Evolutionary conservation across 2,888 invertebrate species (phyloP).

Genomic region (Carterocephalus palaemon): DNA sequence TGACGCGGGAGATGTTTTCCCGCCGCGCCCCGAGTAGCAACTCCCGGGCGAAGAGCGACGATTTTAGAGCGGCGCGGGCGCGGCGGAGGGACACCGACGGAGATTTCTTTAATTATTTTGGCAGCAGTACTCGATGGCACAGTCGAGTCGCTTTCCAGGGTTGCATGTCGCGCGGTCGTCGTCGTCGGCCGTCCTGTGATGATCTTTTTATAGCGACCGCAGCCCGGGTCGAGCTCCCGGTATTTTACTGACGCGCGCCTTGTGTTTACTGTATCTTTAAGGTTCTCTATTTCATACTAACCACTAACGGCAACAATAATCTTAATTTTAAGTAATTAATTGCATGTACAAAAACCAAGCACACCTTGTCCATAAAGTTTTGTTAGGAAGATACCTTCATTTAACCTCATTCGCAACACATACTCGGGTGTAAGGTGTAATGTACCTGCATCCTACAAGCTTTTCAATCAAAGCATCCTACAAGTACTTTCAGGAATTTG

Average conservation of each 20-base stretch:
- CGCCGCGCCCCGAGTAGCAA: slow-evolving; percentile 77
- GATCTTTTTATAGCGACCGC: slow-evolving; percentile 78
- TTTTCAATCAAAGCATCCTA: no score
- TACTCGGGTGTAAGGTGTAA: no score
- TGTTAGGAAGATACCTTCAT: no score
- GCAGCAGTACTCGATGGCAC: slow-evolving; percentile 82
- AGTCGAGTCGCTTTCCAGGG: slow-evolving; percentile 78
- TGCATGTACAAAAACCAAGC: neutral
- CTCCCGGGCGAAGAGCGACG: slow-evolving; percentile 80
- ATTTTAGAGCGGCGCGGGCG: slow-evolving; percentile 81
- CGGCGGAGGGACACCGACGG: slow-evolving; percentile 81
- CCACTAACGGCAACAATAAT: slow-evolving; percentile 12
- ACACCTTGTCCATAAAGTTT: no score
- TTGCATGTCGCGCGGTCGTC: slow-evolving; percentile 74
- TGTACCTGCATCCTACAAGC: no score
- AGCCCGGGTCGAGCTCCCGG: slow-evolving; percentile 72
- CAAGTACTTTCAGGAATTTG: no score
- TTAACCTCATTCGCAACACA: no score
- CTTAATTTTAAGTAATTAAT: neutral
- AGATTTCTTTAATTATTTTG: slow-evolving; percentile 89
- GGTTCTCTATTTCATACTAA: slow-evolving; percentile 32
- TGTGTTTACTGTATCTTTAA: slow-evolving; percentile 51
- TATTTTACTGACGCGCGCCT: slow-evolving; percentile 48
- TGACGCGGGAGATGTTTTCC: slow-evolving; percentile 79
- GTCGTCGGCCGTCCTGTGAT: slow-evolving; percentile 69